phyloP scores from a whole-genome alignment of 2,888 invertebrate genomes.

The Zaprionus bogoriensis region DNA sequence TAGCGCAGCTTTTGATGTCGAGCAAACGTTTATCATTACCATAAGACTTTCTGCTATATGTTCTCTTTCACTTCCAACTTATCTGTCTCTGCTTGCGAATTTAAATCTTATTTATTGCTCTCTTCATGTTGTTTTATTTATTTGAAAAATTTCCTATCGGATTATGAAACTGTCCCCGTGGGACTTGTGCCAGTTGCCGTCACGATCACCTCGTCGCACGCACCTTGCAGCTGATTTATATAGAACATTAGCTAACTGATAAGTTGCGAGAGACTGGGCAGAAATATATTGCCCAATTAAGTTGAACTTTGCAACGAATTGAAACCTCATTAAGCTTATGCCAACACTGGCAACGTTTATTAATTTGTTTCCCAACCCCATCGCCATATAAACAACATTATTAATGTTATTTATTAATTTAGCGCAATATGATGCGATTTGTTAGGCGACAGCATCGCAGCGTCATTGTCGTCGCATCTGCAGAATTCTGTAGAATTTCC shows the following conservation, averaged over 20 bases:
- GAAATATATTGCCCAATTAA: slow-evolving; percentile 46
- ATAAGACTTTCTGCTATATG: neutral
- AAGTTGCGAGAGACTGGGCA: no score
- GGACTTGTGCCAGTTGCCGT: slow-evolving; percentile 25
- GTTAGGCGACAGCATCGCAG: slow-evolving; percentile 39
- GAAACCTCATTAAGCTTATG: slow-evolving; percentile 25
- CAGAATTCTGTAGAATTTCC: slow-evolving; percentile 36
- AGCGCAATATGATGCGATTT: slow-evolving; percentile 47
- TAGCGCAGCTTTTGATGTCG: no score
- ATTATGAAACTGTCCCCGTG: slow-evolving; percentile 49
- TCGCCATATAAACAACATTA: no score
- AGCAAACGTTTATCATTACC: no score
- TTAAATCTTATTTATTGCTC: slow-evolving; percentile 23
- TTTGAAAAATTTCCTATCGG: slow-evolving; percentile 16
- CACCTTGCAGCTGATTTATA: slow-evolving; percentile 48
- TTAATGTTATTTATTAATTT: slow-evolving; percentile 54
- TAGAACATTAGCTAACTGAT: slow-evolving; percentile 31
- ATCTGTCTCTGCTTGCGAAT: neutral
- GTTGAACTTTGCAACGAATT: slow-evolving; percentile 36
- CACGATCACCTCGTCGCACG: slow-evolving; percentile 1
- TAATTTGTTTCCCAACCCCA: slow-evolving; percentile 39
- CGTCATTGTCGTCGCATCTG: slow-evolving; percentile 30
- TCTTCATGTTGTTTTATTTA: slow-evolving; percentile 16
- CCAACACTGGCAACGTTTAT: slow-evolving; percentile 36
- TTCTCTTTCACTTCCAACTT: neutral